A percentile compares a stretch with the other conserved stretches of the same genome.
These are phyloP conservation scores for Amblyornis subalaris DNA, from an alignment of 2,113 vertebrate genomes.

Conservation along the genomic window DNA sequence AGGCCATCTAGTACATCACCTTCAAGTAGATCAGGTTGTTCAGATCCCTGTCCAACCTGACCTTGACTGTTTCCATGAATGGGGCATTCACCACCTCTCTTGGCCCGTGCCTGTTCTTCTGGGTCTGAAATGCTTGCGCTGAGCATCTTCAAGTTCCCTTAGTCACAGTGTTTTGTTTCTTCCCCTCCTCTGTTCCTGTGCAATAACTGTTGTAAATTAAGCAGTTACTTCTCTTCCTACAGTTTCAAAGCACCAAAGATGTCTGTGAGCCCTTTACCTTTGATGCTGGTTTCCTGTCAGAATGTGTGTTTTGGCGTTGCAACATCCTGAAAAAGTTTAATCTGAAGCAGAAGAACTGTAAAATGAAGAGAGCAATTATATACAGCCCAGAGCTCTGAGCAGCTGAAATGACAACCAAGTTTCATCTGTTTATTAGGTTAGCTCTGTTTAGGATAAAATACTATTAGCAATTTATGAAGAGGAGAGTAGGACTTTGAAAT, in stretches of 20 bases:
- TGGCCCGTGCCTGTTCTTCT: not conserved
- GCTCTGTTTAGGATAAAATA: conserved; percentile 38
- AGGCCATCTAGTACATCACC: not conserved
- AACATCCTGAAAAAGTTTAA: conserved; percentile 55
- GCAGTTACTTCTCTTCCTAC: conserved; percentile 34
- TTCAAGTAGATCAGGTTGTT: not conserved
- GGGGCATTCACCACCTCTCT: not conserved
- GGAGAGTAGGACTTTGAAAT: conserved; percentile 31
- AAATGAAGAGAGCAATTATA: conserved; percentile 41
- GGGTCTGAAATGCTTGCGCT: not conserved
- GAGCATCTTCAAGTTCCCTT: not conserved
- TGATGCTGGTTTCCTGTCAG: conserved; percentile 52
- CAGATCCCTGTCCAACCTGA: not conserved
- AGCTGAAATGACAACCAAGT: conserved; percentile 52
- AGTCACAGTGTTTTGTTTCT: not conserved
- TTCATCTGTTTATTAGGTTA: conserved; percentile 35
- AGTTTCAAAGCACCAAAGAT: conserved; percentile 48
- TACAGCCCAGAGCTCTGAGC: not conserved
- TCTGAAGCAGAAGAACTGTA: conserved; percentile 42
- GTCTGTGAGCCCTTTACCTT: conserved; percentile 37
- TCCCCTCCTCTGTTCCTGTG: not conserved
- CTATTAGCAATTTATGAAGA: conserved; percentile 48
- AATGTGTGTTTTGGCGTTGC: conserved; percentile 32
- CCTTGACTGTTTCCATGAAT: not conserved
- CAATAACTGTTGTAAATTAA: conserved; percentile 54